A percentile compares a stretch with the other conserved stretches of the same genome.
Evolutionary conservation across 2,113 vertebrate species (phyloP).

Genomic region (Pampusana beccarii): DNA sequence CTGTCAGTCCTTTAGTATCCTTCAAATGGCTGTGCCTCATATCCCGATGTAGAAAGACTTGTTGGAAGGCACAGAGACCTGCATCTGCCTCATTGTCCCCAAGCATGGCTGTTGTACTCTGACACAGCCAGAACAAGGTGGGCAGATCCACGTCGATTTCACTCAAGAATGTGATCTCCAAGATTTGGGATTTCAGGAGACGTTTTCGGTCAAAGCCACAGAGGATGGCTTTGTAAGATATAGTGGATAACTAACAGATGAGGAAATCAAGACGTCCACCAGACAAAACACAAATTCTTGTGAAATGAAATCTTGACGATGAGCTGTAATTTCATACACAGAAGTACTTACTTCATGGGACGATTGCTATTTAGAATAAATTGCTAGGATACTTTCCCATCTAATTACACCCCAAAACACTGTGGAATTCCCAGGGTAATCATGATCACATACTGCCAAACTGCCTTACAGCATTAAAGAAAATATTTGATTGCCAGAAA

Average conservation of each 20-base stretch:
- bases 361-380: not conserved
- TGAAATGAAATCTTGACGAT: not conserved
- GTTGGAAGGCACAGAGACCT: not conserved
- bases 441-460: constrained; percentile 19
- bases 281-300: not conserved
- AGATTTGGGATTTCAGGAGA: not conserved
- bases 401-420: constrained; percentile 18
- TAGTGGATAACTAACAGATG: not conserved
- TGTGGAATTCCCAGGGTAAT: not conserved
- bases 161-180: not conserved
- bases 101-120: not conserved
- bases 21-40: not conserved
- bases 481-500: constrained; percentile 49
- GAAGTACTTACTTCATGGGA: not conserved
- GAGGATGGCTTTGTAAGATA: not conserved
- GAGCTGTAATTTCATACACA: not conserved
- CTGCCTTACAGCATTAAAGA: constrained; percentile 47
- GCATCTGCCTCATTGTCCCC: rapidly evolving
- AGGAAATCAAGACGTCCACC: not conserved
- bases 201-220: not conserved
- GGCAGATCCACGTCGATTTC: not conserved
- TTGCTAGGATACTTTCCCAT: not conserved
- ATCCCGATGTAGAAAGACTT: not conserved
- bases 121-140: not conserved
- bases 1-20: not conserved